These are phyloP conservation scores for Synanthedon vespiformis DNA, from an alignment of 2,888 invertebrate genomes.

Conservation along the genomic window DNA sequence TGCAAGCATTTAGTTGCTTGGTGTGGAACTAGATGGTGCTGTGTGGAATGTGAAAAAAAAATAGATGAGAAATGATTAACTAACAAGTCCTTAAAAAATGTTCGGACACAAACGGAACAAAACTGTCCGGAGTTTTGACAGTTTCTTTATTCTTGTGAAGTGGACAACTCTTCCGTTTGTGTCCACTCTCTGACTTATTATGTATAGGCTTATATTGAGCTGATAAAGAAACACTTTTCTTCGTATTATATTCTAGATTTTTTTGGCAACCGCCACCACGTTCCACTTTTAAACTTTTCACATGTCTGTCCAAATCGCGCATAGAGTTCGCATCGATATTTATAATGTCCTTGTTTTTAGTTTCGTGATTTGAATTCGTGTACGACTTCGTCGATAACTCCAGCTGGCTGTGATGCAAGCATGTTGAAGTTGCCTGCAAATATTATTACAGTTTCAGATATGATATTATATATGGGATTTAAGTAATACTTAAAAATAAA, in stretches of 20 bases:
- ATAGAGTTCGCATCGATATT: background rate
- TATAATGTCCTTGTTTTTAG: background rate
- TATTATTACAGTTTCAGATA: no score
- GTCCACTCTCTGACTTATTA: conserved; percentile 52
- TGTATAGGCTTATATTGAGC: conserved; percentile 52
- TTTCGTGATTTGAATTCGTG: conserved; percentile 8
- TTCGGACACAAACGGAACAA: conserved; percentile 45
- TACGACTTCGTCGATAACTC: conserved; percentile 37
- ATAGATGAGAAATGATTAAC: background rate
- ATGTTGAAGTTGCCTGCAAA: conserved; percentile 51
- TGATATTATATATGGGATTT: no score
- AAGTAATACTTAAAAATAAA: no score
- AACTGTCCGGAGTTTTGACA: conserved; percentile 38
- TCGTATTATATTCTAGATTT: conserved; percentile 14
- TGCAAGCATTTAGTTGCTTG: no score
- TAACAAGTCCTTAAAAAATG: conserved; percentile 63
- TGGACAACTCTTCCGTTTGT: conserved; percentile 51
- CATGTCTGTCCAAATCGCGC: conserved; percentile 7
- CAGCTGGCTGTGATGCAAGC: conserved; percentile 57
- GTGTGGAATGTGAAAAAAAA: no score
- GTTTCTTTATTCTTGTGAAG: conserved; percentile 50
- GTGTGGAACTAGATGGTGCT: no score
- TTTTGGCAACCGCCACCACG: conserved; percentile 35
- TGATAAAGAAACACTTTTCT: conserved; percentile 46
- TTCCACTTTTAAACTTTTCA: conserved; percentile 12